Percentiles rank a stretch among this genome's conserved stretches.
phyloP scores from a whole-genome alignment of 1,140 invertebrate species.

The Pteromalus puparum region DNA sequence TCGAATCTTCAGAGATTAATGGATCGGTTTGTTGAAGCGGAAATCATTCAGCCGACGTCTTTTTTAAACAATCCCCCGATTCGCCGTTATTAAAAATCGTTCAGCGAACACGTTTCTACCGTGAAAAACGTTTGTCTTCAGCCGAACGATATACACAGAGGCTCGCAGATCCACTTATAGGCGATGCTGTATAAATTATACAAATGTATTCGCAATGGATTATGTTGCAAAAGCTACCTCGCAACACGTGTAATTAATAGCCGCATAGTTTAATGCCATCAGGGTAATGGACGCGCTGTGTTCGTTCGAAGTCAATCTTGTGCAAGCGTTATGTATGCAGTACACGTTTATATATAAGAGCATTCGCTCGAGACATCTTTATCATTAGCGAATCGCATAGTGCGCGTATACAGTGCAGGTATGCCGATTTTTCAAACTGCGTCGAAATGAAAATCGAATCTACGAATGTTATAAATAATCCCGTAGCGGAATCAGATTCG shows the following conservation, averaged over 20 bases:
- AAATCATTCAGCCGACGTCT: no score
- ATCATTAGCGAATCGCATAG: background rate
- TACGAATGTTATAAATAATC: background rate
- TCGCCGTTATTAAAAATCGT: no score
- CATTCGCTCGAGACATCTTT: background rate
- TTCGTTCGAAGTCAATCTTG: background rate
- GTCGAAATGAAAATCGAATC: no score
- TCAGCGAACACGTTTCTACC: no score
- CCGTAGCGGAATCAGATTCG: background rate
- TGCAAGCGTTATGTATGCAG: background rate
- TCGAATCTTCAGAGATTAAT: background rate
- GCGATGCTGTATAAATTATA: slow-evolving; percentile 15
- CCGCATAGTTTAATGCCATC: slow-evolving; percentile 19
- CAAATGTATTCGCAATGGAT: slow-evolving; percentile 5
- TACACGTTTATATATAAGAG: background rate
- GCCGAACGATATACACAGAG: background rate
- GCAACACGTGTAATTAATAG: slow-evolving; percentile 23
- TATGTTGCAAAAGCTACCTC: slow-evolving; percentile 13
- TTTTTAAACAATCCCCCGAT: no score
- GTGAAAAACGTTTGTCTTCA: no score
- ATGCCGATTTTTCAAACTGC: no score
- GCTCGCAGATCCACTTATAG: background rate
- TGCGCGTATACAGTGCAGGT: background rate
- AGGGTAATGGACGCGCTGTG: slow-evolving; percentile 30
- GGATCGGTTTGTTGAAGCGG: no score